A percentile compares a stretch with the other conserved stretches of the same genome.
These are phyloP conservation scores for Drosophila barbarae DNA, from an alignment of 2,888 invertebrate species.

Conservation along the genomic window DNA sequence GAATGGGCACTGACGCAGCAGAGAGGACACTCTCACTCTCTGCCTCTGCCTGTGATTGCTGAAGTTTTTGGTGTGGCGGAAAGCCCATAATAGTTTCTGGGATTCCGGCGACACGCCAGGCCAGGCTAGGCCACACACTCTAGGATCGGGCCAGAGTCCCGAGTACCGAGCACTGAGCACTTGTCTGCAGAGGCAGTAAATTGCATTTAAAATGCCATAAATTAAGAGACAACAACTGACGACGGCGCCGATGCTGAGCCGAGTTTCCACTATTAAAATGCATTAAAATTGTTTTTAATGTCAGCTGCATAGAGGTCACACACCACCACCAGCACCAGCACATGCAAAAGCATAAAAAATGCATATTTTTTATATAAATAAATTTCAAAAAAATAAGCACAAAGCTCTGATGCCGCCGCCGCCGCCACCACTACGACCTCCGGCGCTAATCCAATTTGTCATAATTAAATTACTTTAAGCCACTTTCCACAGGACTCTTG, in stretches of 20 bases:
- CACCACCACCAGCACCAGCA: background rate
- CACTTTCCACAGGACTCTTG: constrained; percentile 47
- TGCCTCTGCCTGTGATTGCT: constrained; percentile 39
- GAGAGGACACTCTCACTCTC: constrained; percentile 3
- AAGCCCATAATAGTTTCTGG: constrained; percentile 37
- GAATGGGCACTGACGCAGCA: background rate
- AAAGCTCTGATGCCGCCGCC: constrained; percentile 7
- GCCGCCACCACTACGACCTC: background rate
- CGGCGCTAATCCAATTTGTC: constrained; percentile 63
- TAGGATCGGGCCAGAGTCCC: constrained; percentile 12
- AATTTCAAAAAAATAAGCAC: constrained; percentile 12
- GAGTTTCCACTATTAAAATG: constrained; percentile 54
- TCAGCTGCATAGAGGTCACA: constrained; percentile 48
- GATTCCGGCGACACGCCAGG: constrained; percentile 22
- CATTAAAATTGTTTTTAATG: constrained; percentile 63
- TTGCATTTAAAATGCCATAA: constrained; percentile 71
- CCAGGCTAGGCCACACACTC: constrained; percentile 14
- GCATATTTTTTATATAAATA: constrained; percentile 17
- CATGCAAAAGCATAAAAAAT: constrained; percentile 3
- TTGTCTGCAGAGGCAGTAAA: constrained; percentile 50
- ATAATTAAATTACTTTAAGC: constrained; percentile 69
- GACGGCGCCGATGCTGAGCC: constrained; percentile 18
- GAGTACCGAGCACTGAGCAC: constrained; percentile 8
- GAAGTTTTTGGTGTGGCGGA: constrained; percentile 41
- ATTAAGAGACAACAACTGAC: constrained; percentile 56